Base-by-base conservation (phyloP, 2,888 invertebrate species). In the Pediacus dermestoides region DNA sequence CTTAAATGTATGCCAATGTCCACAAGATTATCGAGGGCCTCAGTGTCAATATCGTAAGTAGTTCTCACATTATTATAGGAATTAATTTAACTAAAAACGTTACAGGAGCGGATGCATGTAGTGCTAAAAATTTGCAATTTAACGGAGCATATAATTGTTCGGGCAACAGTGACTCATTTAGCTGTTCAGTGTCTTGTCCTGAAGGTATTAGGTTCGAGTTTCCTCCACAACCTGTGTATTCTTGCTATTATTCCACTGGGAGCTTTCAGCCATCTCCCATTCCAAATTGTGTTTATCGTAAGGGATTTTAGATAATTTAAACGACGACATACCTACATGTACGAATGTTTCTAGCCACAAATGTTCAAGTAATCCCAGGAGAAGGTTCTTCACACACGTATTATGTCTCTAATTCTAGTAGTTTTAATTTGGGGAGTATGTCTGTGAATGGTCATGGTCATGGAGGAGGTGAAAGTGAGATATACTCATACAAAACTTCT, bases 1-100 rank as follows among this genome's bases (percentile, higher is more conserved):
- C 0, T 75, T 81, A 6, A 84, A 90, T 59, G 73, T 78, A 2
- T 93, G 92, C 52, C 81, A 85, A 50, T 93, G 92, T 60, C 80
- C 87, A 0, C 72, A 77, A 46, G 77, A 78, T 2, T 85, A 73
- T 54, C 75, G 79, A 43, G 86, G 86, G n/a, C 74, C 80, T 0
- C 79, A 80, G 55, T 87, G 85, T 55, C 84, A 86, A 68, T 85
- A 81, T 56, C 58, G 78, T 78, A 63, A 73, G 74, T 63, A n/a
- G n/a, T n/a, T 25, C 4, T 16, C 7, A 4, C 4, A 25, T 26
- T n/a, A 9, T 13, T 7, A n/a, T n/a, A 6, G n/a, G 26, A 34
- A 32, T 38, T 23, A n/a, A 27, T 25, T 34, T 4, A 21, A 2
- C 2, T 12, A 14, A 32, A 32, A 25, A 16, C 6, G 21, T 63